Evolutionary conservation across 2,113 vertebrate genomes (phyloP).

Genomic region (Phalacrocorax pelagicus): DNA sequence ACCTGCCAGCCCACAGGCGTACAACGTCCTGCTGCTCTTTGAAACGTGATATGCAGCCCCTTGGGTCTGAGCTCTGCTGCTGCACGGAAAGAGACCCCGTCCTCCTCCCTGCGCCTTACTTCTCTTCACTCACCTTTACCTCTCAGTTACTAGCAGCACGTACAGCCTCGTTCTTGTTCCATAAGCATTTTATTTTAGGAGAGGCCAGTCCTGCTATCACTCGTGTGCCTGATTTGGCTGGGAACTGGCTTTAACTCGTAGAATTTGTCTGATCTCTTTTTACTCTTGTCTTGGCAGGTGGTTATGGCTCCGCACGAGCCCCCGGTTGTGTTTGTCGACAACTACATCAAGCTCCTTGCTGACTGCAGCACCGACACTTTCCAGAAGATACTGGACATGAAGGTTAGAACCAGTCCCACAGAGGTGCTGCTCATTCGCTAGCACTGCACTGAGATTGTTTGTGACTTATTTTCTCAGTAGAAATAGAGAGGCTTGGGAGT

Average conservation of each 20-base stretch:
- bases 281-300: conserved; percentile 74
- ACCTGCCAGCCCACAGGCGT: neutral
- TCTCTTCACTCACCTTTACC: neutral
- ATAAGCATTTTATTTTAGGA: neutral
- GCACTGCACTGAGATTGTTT: neutral
- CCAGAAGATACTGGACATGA: conserved; percentile 99
- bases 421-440: neutral
- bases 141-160: neutral
- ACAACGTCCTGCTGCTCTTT: neutral
- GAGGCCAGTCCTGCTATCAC: neutral
- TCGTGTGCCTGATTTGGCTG: neutral
- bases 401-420: conserved; percentile 74
- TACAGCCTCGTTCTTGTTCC: neutral
- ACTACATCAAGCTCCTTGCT: conserved; percentile 97
- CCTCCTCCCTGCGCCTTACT: neutral
- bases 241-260: neutral
- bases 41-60: neutral
- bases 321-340: conserved; percentile 93
- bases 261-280: neutral
- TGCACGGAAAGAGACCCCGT: neutral
- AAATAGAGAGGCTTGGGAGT: neutral
- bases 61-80: neutral
- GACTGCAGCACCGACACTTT: conserved; percentile 97
- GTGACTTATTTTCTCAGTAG: neutral
- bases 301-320: conserved; percentile 98